Evolutionary conservation across 1,140 invertebrate species (phyloP), one percentile per base, ranked within the genome.

Genomic region (Notospermus geniculatus): DNA sequence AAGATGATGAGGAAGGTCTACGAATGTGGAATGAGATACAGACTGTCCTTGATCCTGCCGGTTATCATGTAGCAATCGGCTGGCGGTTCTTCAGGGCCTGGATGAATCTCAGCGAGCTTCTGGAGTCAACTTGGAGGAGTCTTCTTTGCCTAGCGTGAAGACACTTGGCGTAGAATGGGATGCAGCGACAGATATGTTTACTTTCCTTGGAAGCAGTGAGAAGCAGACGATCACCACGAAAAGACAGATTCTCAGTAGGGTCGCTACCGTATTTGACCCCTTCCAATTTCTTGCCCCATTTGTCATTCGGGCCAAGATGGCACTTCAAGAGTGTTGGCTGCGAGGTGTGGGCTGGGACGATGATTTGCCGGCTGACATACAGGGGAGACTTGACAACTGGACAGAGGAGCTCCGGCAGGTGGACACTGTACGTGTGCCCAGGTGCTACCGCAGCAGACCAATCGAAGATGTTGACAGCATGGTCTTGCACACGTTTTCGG

Each of bases 151-250:
- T 7, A 50, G 25, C 25, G 25, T 50, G 46, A 50, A 50, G n/a
- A 50, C 46, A 4, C 25, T 50, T 9, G 46, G 46, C 4, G 46
- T 50, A 7, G 19, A 53, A 15, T 67, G 67, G 67, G 19, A n/a
- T 19, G 61, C 64, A 4, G 43, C 62, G 15, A 17, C 29, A 17
- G 64, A 62, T 43, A 13, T 36, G 30, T 69, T 69, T 30, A 39
- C 29, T 5, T 57, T 19, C 32, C 13, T 5, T 11, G 7, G 5
- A 4, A 43, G 25, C 36, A 2, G 13, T 2, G 17, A 5, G 2
- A 17, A 43, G 25, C 15, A 57, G 13, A 11, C 46, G 32, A 5
- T 23, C 7, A 9, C 32, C 5, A 57, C 56, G 2, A 57, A 57
- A 19, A 17, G 56, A 15, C 25, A n/a, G 5, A 9, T 57, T 7